Percentiles rank a stretch among this genome's conserved stretches.
Conservation (phyloP, 1,140 invertebrate genomes). For the Ruditapes philippinarum region DNA sequence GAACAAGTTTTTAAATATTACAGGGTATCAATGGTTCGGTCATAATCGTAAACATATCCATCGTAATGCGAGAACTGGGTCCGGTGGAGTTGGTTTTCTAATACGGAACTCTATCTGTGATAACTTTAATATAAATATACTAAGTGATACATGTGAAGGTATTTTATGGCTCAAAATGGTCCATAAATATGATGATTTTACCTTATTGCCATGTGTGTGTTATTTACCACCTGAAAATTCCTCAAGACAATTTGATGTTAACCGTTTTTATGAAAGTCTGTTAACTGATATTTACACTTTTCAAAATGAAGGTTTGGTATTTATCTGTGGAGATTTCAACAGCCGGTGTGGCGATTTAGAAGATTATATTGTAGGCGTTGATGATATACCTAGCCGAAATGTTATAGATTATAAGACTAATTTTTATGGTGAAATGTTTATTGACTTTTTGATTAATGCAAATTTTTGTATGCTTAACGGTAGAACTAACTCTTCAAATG, state of each 20-base stretch:
- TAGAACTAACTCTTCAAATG: too few species aligned
- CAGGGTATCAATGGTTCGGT: background rate
- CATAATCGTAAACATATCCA: background rate
- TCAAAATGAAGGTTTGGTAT: constrained; percentile 40
- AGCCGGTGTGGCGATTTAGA: constrained; percentile 7
- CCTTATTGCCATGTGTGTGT: constrained; percentile 37
- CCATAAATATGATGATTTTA: constrained; percentile 13
- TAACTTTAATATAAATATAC: background rate
- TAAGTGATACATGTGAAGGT: constrained; percentile 46
- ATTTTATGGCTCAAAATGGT: constrained; percentile 59
- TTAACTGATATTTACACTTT: constrained; percentile 15
- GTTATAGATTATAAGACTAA: too few species aligned
- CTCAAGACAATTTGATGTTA: background rate
- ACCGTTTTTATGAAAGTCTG: constrained; percentile 35
- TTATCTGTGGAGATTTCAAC: constrained; percentile 42
- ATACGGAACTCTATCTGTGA: background rate
- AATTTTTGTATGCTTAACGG: too few species aligned
- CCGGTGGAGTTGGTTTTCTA: background rate
- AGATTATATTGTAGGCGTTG: constrained; percentile 52
- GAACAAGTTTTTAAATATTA: background rate
- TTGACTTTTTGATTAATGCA: too few species aligned
- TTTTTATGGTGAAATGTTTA: too few species aligned
- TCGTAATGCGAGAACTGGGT: background rate
- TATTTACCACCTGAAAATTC: constrained; percentile 10
- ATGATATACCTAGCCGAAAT: constrained; percentile 2